These are phyloP conservation scores for Rhodeus uyekii DNA, from an alignment of 2,797 vertebrate species.

Conservation along the genomic window DNA sequence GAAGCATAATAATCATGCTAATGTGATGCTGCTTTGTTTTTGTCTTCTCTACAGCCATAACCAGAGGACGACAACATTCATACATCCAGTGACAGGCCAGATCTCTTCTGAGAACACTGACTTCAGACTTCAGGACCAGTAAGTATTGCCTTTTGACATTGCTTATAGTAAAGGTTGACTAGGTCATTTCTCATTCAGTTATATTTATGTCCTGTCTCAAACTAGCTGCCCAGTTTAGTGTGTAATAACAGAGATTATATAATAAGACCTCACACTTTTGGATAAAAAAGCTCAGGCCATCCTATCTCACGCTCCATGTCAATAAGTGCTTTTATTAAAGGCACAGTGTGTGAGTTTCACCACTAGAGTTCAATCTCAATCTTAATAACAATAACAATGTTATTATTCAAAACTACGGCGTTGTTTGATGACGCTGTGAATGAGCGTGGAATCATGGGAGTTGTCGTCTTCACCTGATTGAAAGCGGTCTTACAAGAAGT, in stretches of 20 bases:
- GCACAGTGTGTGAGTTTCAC: too few relatives aligned
- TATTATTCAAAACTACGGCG: too few relatives aligned
- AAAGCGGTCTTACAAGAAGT: too few relatives aligned
- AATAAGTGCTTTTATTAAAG: too few relatives aligned
- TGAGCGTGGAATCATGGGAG: too few relatives aligned
- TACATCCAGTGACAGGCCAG: conserved; percentile 89
- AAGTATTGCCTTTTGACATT: conserved; percentile 70
- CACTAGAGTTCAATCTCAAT: too few relatives aligned
- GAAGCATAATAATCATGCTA: conserved; percentile 21
- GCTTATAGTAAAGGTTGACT: background rate
- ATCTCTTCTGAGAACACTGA: conserved; percentile 89
- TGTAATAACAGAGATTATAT: background rate
- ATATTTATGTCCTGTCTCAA: background rate
- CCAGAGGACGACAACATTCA: conserved; percentile 87
- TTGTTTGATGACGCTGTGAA: too few relatives aligned
- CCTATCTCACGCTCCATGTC: background rate
- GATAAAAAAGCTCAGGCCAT: too few relatives aligned
- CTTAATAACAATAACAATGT: too few relatives aligned
- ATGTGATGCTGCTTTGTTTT: conserved; percentile 46
- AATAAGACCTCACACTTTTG: too few relatives aligned
- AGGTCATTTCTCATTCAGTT: background rate
- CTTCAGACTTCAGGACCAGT: conserved; percentile 89
- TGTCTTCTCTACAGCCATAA: conserved; percentile 81
- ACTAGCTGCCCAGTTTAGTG: background rate
- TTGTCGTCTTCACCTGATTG: too few relatives aligned